Percentiles rank a stretch among this genome's conserved stretches.
Evolutionary conservation across 1,140 invertebrate genomes (phyloP).

Genomic region (Caenorhabditis latens): DNA sequence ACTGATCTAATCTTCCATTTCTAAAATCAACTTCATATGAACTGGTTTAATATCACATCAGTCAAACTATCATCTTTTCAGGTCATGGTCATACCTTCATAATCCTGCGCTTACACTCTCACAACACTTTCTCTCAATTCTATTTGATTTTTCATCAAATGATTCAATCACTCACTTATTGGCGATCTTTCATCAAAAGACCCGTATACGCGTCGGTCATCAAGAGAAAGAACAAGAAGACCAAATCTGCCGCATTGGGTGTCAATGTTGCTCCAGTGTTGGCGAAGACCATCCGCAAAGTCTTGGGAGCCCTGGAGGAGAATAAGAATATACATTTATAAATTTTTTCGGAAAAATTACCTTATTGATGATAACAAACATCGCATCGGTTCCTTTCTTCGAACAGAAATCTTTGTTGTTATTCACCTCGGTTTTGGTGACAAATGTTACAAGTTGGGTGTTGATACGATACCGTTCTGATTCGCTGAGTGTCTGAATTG

Average conservation of each 20-base stretch:
- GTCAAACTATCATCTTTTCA: background rate
- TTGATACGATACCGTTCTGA: constrained; percentile 10
- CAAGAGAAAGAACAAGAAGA: background rate
- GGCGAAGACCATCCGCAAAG: background rate
- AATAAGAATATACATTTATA: background rate
- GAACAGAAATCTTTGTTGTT: constrained; percentile 7
- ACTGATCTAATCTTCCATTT: too few relatives aligned
- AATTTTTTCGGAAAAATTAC: background rate
- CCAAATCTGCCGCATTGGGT: constrained; percentile 9
- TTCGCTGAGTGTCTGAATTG: constrained; percentile 6
- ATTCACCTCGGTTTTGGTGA: background rate
- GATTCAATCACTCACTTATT: constrained; percentile 2
- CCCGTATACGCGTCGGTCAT: constrained; percentile 1
- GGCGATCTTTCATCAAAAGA: constrained; percentile 38
- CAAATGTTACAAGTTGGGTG: constrained; percentile 16
- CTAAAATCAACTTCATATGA: too few relatives aligned
- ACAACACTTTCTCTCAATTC: background rate
- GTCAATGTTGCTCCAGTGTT: constrained; percentile 24
- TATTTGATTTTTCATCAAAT: background rate
- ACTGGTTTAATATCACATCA: too few relatives aligned
- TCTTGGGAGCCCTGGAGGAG: background rate
- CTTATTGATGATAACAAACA: constrained; percentile 35
- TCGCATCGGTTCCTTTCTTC: constrained; percentile 23
- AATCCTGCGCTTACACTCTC: background rate
- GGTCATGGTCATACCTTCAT: background rate